Evolutionary conservation across 1,140 invertebrate species (phyloP), one percentile per base, ranked within the genome.

Genomic region (Aphaenogaster ashmeadi): DNA sequence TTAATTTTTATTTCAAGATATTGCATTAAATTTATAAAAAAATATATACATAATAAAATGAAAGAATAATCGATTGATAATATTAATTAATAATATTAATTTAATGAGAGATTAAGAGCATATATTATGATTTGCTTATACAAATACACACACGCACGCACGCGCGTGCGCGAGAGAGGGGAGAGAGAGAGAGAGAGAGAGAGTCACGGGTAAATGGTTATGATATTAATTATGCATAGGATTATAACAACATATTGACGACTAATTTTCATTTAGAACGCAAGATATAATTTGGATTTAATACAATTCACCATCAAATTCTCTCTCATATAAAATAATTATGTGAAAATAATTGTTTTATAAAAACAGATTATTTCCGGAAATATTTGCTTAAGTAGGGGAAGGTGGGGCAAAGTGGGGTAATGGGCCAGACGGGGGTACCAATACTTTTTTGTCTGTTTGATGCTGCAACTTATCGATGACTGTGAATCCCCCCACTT

Each of bases 11-110:
- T 13, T 50, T 27, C 8, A n/a, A 18, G 3, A 47, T 41, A 60
- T 50, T 47, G 15, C 13, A 44, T 52, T 4, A 44, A 60, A 8
- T 21, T 0, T 77, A 60, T 36, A 47, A 38, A 36, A 4, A 79
- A 38, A n/a, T 7, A 64, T 52, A 50, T 21, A 36, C 5, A 8
- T 15, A 33, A 71, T 71, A 15, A 27, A 33, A 27, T 71, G 5
- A 33, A 71, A 11, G 5, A 2, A 15, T 4, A 27, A 5, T 21
- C 44, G 38, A 15, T 60, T 77, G 11, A 33, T 56, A 21, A 60
- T 44, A 60, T n/a, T 33, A 52, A 60, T 41, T 77, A 77, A 75
- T 75, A 58, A 75, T 56, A 56, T 6, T 41, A 56, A 58, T 77
- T 74, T 58, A 58, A 58, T 41, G 3, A 8, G 56, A 58, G 38